A percentile compares a stretch with the other conserved stretches of the same genome.
These are phyloP conservation scores for Mythimna impura DNA, from an alignment of 2,888 invertebrate species.

Conservation along the genomic window DNA sequence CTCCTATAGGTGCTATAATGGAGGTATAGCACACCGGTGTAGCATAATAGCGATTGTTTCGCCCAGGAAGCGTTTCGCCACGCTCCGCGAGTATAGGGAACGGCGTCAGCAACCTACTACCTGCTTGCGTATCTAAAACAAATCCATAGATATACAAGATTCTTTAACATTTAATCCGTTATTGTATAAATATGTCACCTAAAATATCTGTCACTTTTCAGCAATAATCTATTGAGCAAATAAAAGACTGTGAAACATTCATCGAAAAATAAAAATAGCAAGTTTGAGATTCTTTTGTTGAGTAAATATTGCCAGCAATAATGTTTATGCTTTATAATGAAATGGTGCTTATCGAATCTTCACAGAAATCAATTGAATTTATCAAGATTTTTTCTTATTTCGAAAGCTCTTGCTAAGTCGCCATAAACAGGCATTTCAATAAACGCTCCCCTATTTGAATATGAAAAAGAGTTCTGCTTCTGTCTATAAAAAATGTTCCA, in stretches of 20 bases:
- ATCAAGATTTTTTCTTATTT: neutral
- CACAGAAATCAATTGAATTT: conserved; percentile 23
- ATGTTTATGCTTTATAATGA: conserved; percentile 31
- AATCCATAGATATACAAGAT: conserved; percentile 16
- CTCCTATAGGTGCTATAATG: conserved; percentile 66
- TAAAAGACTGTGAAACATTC: conserved; percentile 32
- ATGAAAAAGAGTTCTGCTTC: neutral
- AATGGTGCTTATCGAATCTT: conserved; percentile 30
- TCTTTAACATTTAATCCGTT: conserved; percentile 1
- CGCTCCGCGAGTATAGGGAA: conserved; percentile 78
- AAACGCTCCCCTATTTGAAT: conserved; percentile 9
- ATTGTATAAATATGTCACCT: conserved; percentile 3
- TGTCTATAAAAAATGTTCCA: neutral
- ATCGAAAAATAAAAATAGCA: conserved; percentile 46
- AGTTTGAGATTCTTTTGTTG: conserved; percentile 34
- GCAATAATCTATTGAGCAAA: conserved; percentile 29
- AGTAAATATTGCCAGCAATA: conserved; percentile 40
- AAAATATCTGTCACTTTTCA: conserved; percentile 4
- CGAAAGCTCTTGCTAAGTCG: conserved; percentile 4
- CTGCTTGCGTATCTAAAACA: conserved; percentile 64
- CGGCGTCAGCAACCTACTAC: conserved; percentile 73
- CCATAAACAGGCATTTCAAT: conserved; percentile 3
- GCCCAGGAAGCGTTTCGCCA: conserved; percentile 86
- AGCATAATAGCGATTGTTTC: conserved; percentile 85
- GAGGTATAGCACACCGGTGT: conserved; percentile 65